A percentile compares a stretch with the other conserved stretches of the same genome.
phyloP scores from a whole-genome alignment of 2,113 vertebrate genomes.

The Chloropsis cyanopogon region DNA sequence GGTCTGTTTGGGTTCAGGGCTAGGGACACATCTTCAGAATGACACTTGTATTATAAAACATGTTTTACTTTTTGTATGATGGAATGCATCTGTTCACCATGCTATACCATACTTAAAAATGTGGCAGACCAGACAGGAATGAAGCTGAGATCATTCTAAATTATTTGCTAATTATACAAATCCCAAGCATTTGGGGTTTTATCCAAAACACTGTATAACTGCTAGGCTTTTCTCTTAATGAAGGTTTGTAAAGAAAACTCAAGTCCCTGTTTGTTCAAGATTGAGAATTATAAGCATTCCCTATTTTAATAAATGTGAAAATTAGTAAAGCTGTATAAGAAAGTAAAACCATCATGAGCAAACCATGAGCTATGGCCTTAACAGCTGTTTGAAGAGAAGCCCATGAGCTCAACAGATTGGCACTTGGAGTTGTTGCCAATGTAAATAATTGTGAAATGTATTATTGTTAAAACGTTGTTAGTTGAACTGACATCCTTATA shows the following conservation, averaged over 20 bases:
- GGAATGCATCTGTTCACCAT: neutral
- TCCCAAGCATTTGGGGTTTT: neutral
- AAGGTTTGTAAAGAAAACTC: neutral
- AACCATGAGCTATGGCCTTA: neutral
- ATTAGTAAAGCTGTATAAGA: neutral
- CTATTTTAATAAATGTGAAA: neutral
- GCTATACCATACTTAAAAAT: neutral
- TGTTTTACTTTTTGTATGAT: neutral
- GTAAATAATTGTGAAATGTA: neutral
- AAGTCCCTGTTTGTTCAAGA: neutral
- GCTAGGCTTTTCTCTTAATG: neutral
- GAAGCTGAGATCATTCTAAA: neutral
- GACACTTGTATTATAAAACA: neutral
- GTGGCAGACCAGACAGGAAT: neutral
- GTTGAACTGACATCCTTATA: neutral
- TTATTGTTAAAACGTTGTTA: neutral
- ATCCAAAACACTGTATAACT: neutral
- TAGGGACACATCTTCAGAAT: neutral
- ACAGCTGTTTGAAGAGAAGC: neutral
- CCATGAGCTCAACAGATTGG: neutral
- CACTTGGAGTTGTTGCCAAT: neutral
- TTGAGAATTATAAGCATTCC: neutral
- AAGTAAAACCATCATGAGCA: neutral
- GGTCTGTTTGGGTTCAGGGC: slow-evolving; percentile 14
- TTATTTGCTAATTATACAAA: neutral